Percentiles rank a stretch among this genome's conserved stretches.
phyloP scores from a whole-genome alignment of 2,113 vertebrate species.

The Bos taurus region DNA sequence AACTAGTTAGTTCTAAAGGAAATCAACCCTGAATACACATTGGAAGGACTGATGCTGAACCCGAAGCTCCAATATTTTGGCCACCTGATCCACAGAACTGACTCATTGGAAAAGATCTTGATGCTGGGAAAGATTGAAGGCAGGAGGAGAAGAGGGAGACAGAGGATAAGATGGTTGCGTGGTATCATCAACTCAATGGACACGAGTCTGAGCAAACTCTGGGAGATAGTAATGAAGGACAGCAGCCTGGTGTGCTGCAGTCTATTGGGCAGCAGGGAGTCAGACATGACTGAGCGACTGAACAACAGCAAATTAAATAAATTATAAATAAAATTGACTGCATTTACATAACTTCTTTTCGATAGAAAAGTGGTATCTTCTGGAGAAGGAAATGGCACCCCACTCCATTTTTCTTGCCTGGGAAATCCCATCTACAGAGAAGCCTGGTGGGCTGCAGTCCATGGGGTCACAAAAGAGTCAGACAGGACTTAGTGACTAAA shows the following conservation, averaged over 20 bases:
- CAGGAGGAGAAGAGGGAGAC: not conserved
- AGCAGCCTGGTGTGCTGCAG: not conserved
- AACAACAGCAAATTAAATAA: not conserved
- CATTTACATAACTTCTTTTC: not conserved
- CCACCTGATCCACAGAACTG: not conserved
- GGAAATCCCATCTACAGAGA: not conserved
- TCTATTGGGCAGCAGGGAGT: not conserved
- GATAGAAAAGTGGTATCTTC: not conserved
- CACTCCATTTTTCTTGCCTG: not conserved
- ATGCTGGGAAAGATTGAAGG: not conserved
- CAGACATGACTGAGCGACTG: not conserved
- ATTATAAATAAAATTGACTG: not conserved
- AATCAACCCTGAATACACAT: not conserved
- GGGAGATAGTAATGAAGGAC: not conserved
- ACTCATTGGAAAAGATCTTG: not conserved
- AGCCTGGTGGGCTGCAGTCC: not conserved
- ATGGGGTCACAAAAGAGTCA: not conserved
- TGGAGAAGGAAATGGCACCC: not conserved
- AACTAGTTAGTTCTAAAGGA: not conserved
- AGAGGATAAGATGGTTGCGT: not conserved
- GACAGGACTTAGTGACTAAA: not conserved
- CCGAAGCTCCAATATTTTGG: not conserved
- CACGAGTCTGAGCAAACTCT: not conserved
- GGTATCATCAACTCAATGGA: not conserved
- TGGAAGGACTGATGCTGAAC: not conserved